Base-by-base conservation (phyloP, 1,140 invertebrate genomes). In the Cryptotermes secundus region DNA sequence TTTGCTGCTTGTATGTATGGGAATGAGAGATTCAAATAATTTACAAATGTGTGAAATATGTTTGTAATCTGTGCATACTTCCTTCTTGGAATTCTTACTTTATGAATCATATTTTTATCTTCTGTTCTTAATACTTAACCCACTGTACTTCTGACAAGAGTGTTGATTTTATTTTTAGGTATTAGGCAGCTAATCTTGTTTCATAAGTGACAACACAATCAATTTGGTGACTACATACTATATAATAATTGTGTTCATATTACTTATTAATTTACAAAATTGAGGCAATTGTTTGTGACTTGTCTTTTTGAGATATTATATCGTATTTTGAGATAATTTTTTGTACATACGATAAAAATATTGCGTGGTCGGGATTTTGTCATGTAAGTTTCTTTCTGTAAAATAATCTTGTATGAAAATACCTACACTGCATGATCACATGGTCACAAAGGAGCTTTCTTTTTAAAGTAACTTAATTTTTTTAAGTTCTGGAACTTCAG, bases 1-100 rank as follows among this genome's bases (percentile, higher is more conserved):
- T 80, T 81, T 83, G 83, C 65, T 83, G 49, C 31, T 65, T 45
- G 36, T n/a, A 45, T 59, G 83, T n/a, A n/a, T 26, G 83, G 24
- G 83, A 49, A 80, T 83, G 72, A 38, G 31, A 38, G 83, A 34
- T 35, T 84, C 34, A 84, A 45, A 72, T 59, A 36, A 84, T 45
- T 84, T 84, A 72, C 83, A 83, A n/a, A 38, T 84, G 83, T 84
- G 81, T 82, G 81, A 83, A 72, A 36, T 34, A 72, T 72, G 83
- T 83, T 83, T 65, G 53, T 83, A 83, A 83, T 83, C 42, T 83
- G 79, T 65, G 53, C 83, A 83, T 83, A 83, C 83, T 83, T 83
- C 83, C 53, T 83, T 83, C 81, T 82, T 82, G 81, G 81, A 83
- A 83, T 79, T 83, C 83, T 83, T 42, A 72, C 34, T 83, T 83